phyloP scores from a whole-genome alignment of 2,888 invertebrate genomes.

The Pseudococcus longispinus region DNA sequence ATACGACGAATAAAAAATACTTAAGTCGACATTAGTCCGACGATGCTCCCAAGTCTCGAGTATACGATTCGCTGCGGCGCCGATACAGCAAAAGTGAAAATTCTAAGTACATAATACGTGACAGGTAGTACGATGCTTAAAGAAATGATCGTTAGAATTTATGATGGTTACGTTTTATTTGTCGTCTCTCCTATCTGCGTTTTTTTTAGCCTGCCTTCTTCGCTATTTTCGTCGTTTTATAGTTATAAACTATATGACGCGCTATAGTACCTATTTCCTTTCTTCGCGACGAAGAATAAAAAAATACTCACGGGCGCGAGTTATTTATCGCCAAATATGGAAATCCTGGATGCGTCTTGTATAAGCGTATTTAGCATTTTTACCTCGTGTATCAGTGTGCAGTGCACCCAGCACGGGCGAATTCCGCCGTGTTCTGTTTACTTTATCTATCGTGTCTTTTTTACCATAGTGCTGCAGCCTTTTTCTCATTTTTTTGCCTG shows the following conservation, averaged over 20 bases:
- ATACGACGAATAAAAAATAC: background rate
- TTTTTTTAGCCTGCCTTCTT: background rate
- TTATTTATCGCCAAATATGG: constrained; percentile 18
- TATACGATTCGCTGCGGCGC: background rate
- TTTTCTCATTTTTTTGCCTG: background rate
- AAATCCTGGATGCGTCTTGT: constrained; percentile 1
- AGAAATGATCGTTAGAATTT: constrained; percentile 18
- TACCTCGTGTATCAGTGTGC: background rate
- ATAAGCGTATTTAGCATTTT: constrained; percentile 7
- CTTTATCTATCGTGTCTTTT: background rate
- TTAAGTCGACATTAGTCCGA: background rate
- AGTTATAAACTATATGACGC: background rate
- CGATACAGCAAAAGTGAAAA: constrained; percentile 1
- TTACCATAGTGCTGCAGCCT: background rate
- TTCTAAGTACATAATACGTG: constrained; percentile 18
- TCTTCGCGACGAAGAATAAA: background rate
- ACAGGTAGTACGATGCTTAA: constrained; percentile 4
- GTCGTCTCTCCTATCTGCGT: background rate
- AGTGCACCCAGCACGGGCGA: background rate
- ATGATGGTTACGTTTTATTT: constrained; percentile 22
- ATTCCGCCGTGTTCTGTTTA: background rate
- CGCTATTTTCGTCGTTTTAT: background rate
- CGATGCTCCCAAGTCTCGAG: background rate
- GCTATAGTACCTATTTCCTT: constrained; percentile 5
- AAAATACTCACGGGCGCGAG: background rate